Percentiles rank a stretch among this genome's conserved stretches.
These are phyloP conservation scores for Garra rufa DNA, from an alignment of 2,113 vertebrate species.

Conservation along the genomic window DNA sequence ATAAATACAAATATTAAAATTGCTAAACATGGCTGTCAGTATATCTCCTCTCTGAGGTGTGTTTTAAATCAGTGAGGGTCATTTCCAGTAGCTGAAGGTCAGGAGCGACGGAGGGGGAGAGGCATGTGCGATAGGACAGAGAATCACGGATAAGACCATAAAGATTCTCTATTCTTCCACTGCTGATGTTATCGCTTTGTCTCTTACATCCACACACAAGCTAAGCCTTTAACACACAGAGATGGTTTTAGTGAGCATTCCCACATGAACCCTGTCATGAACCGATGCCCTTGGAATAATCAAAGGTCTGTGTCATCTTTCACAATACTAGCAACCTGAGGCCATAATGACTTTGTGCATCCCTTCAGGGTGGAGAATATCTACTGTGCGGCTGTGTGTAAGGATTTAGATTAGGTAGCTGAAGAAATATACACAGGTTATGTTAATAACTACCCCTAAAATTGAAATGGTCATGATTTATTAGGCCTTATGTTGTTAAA, in stretches of 20 bases:
- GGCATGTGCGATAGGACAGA: slow-evolving; percentile 58
- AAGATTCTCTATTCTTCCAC: slow-evolving; percentile 51
- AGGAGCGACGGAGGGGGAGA: slow-evolving; percentile 51
- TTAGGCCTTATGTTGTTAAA: too few relatives aligned
- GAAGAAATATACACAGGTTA: background rate
- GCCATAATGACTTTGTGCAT: slow-evolving; percentile 16
- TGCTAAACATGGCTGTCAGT: background rate
- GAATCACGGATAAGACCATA: slow-evolving; percentile 60
- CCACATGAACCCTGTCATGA: slow-evolving; percentile 47
- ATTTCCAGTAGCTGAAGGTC: slow-evolving; percentile 69
- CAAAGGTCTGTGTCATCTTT: slow-evolving; percentile 38
- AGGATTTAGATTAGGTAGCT: background rate
- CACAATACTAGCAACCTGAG: background rate
- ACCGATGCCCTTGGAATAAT: slow-evolving; percentile 53
- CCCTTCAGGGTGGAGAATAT: background rate
- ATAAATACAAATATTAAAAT: background rate
- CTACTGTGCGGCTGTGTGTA: slow-evolving; percentile 6
- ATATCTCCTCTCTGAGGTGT: background rate
- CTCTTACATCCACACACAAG: slow-evolving; percentile 35
- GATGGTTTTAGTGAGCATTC: background rate
- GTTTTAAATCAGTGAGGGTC: slow-evolving; percentile 29
- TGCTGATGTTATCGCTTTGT: slow-evolving; percentile 68
- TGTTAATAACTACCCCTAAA: background rate
- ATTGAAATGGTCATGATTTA: background rate
- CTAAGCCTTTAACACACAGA: slow-evolving; percentile 3